Evolutionary conservation across 92 coral and sea anemone genomes (phyloP), one percentile per base, ranked within the genome.

Genomic region (Epizoanthus scotinus): DNA sequence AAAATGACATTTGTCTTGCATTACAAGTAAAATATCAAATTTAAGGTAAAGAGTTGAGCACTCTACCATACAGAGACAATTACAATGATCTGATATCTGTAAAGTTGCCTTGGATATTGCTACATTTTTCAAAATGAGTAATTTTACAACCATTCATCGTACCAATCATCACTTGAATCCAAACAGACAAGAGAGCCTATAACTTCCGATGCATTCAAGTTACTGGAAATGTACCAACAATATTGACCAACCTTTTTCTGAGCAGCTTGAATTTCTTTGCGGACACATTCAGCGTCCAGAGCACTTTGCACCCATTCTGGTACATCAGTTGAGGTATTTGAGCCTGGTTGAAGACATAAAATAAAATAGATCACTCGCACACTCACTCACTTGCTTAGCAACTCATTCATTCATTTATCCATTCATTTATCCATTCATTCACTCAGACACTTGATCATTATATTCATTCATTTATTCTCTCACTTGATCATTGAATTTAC

Each of bases 261-360:
- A 57, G 92, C 87, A 62, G 93, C 89, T 44, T 84, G 80, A 72
- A 90, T 90, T 59, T 86, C 92, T 29, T 77, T 72, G 13, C 87
- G 77, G 3, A 86, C 85, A 69, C 72, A 85, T 61, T 95, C 94
- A 31, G 98, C 89, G 87, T 95, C 97, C 34, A 95, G 67, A 58
- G 94, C 90, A 56, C 87, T 83, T 67, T 90, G 87, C 25, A 89
- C 70, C 84, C 91, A 89, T 19, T 84, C 29, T 44, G 94, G 91
- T 8, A 83, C 38, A 36, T 17, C 49, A 34, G 62, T 31, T 52
- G 63, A 55, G 6, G 31, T 55, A 34, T 34, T 34, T 22, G 78
- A 73, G n/a, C 78, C 78, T 73, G 64, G 19, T 53, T 14, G 31
- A 3, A 19, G 7, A 24, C 25, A 27, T 27, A 6, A 5, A 26